A percentile compares a stretch with the other conserved stretches of the same genome.
These are phyloP conservation scores for Torymus aiolomorphi DNA, from an alignment of 2,888 invertebrate species.

Conservation along the genomic window DNA sequence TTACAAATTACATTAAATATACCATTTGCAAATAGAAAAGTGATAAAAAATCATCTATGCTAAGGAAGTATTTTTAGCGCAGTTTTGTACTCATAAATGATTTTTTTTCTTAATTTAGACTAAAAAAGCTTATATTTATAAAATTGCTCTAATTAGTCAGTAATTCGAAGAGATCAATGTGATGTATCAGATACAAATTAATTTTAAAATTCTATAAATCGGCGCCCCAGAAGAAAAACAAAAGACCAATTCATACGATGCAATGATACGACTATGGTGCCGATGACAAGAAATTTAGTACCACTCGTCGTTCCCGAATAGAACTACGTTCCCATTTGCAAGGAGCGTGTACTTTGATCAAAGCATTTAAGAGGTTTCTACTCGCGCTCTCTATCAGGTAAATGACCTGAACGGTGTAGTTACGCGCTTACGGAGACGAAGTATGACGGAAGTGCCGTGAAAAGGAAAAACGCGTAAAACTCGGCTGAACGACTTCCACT, in stretches of 20 bases:
- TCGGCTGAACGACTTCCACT: constrained; percentile 1
- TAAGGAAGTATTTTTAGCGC: too few relatives aligned
- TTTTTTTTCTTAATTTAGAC: too few relatives aligned
- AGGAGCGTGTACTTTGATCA: not conserved
- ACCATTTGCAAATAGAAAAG: too few relatives aligned
- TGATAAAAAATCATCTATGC: too few relatives aligned
- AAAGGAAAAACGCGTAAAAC: constrained; percentile 24
- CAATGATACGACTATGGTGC: not conserved
- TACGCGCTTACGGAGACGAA: not conserved
- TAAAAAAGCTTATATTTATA: too few relatives aligned
- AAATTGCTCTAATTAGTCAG: too few relatives aligned
- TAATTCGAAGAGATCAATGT: too few relatives aligned
- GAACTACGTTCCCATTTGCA: constrained; percentile 25
- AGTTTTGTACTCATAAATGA: too few relatives aligned
- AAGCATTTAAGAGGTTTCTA: not conserved
- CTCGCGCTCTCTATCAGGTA: too few relatives aligned
- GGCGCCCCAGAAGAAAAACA: not conserved
- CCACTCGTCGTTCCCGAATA: constrained; percentile 16
- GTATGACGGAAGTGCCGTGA: constrained; percentile 29
- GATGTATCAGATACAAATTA: not conserved
- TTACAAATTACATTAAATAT: too few relatives aligned
- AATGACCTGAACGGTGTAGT: not conserved
- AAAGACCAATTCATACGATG: not conserved
- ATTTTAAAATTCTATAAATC: constrained; percentile 12
- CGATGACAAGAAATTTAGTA: constrained; percentile 11